Base-by-base conservation (phyloP, 2,113 vertebrate genomes). In the Heterotilapia buettikoferi region DNA sequence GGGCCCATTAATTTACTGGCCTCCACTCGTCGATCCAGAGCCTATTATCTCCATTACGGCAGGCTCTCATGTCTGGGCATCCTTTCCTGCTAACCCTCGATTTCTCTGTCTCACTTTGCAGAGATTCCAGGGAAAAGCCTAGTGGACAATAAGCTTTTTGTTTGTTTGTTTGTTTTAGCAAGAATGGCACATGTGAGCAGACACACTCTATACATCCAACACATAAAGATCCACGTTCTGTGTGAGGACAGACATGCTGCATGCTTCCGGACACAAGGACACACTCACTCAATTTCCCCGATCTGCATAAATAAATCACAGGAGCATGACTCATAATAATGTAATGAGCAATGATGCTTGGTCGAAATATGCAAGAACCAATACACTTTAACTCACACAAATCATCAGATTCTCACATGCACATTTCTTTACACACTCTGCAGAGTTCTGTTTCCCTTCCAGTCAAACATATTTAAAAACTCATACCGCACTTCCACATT, bases 1-100 rank as follows among this genome's bases (percentile, higher is more conserved):
- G 94, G 86, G 89, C 92, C 94, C 91, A 95, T 96, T 96, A 92
- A 95, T 95, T 95, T 93, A 93, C 91, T 92, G 83, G 92, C 88
- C 87, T 91, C 79, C 84, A 86, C 91, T 94, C 90, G 84, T 93
- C 88, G 79, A 94, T 93, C 87, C 91, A 56, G 53, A 90, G 88
- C 88, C 92, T 94, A 93, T 95, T 94, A 96, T 96, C 93, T 93
- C 92, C 91, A 94, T 95, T 94, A 94, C 31, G 81, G 87, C 86
- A 50, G 82, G 76, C 91, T 86, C 92, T 93, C 81, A 43, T 89
- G 90, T 90, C 93, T 88, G 57, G 53, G 84, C 66, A 40, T 87
- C 82, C 33, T 85, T 68, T 88, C 73, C 86, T 38, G 36, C 87
- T 92, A 76, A 90, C 86, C 90, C 79, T 59, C 43, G 11, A 52